A percentile compares a stretch with the other conserved stretches of the same genome.
Evolutionary conservation across 2,888 invertebrate species (phyloP).

Genomic region (Xylocampa areola): DNA sequence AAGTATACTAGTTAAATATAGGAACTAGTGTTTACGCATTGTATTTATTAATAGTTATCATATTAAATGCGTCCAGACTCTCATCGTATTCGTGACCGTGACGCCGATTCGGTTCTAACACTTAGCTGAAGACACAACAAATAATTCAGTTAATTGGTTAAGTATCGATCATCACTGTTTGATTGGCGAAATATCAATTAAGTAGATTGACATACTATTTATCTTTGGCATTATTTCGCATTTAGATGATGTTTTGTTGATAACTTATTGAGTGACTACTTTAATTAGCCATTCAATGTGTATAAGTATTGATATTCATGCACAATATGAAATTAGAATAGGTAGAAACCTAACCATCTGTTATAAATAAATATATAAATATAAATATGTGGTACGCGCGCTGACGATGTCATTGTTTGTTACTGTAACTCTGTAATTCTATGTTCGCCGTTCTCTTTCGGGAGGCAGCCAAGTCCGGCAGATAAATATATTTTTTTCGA

Average conservation of each 20-base stretch:
- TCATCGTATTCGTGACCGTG: constrained; percentile 5
- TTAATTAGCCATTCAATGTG: not conserved
- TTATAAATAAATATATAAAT: too few species aligned
- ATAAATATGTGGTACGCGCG: too few species aligned
- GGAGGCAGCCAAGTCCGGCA: too few species aligned
- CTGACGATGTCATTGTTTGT: too few species aligned
- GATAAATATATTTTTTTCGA: too few species aligned
- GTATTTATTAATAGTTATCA: not conserved
- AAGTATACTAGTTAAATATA: not conserved
- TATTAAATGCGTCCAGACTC: not conserved
- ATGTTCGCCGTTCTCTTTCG: too few species aligned
- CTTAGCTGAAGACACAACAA: constrained; percentile 12
- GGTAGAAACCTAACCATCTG: too few species aligned
- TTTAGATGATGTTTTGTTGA: constrained; percentile 14
- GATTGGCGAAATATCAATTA: constrained; percentile 51
- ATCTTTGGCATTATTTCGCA: constrained; percentile 28
- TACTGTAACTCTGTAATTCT: too few species aligned
- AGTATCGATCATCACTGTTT: constrained; percentile 31
- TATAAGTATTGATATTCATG: too few species aligned
- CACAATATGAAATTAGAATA: not conserved
- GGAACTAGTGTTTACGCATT: not conserved
- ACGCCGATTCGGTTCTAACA: constrained; percentile 1
- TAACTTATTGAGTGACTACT: constrained; percentile 7
- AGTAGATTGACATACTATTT: constrained; percentile 47
- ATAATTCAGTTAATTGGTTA: constrained; percentile 51